Evolutionary conservation across 2,113 vertebrate species (phyloP).

Genomic region (Neolamprologus hecqui): DNA sequence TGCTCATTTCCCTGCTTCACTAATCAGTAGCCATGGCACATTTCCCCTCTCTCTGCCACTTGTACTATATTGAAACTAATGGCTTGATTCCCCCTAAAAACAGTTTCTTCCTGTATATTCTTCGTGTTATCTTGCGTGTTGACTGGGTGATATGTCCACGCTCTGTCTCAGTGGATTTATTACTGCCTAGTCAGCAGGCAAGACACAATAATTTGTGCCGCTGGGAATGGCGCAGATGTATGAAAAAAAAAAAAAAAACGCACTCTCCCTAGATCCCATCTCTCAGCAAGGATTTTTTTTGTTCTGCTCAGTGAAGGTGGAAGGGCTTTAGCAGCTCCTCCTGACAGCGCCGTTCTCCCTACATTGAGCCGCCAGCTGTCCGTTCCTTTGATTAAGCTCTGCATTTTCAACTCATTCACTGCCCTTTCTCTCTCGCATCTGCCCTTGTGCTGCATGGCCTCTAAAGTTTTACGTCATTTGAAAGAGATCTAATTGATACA

Average conservation of each 20-base stretch:
- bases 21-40: constrained; percentile 3
- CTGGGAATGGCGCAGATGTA: not conserved
- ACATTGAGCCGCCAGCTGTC: constrained; percentile 18
- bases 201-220: constrained; percentile 3
- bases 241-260: not conserved
- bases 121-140: not conserved
- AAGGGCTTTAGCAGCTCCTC: not conserved
- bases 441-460: not conserved
- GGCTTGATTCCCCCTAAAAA: not conserved
- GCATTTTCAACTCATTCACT: not conserved
- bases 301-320: constrained; percentile 12
- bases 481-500: not conserved
- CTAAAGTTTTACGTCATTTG: constrained; percentile 18
- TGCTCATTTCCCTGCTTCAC: not conserved
- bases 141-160: not conserved
- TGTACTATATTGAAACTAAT: not conserved
- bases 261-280: not conserved
- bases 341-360: constrained; percentile 7
- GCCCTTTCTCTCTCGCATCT: not conserved
- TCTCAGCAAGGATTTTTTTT: not conserved
- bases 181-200: constrained; percentile 18
- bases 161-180: constrained; percentile 2
- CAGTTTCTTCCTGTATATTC: not conserved
- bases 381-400: constrained; percentile 31
- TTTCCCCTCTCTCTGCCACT: not conserved